Percentiles rank a stretch among this genome's conserved stretches.
Evolutionary conservation across 2,888 invertebrate species (phyloP).

Genomic region (Hydroisotoma schaefferi): DNA sequence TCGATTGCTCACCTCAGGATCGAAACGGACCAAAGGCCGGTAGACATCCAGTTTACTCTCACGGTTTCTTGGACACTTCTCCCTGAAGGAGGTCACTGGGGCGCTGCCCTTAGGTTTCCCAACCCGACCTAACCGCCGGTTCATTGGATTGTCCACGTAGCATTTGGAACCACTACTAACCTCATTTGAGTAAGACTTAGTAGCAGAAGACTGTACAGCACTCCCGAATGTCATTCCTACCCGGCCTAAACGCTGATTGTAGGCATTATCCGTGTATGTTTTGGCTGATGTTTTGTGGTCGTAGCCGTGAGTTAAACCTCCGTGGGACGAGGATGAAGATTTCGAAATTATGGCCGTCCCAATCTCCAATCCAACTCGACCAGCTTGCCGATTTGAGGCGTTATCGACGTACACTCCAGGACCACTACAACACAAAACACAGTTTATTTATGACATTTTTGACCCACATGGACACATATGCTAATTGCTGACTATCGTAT

Average conservation of each 20-base stretch:
- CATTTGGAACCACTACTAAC: neutral
- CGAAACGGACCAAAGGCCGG: conserved; percentile 5
- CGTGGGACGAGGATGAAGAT: conserved; percentile 1
- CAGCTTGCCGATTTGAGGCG: neutral
- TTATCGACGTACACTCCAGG: conserved; percentile 14
- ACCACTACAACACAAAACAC: too few relatives aligned
- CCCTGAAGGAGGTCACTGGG: neutral
- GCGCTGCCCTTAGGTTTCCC: conserved; percentile 6
- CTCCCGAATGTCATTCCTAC: neutral
- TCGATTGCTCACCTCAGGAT: conserved; percentile 13
- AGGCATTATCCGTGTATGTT: conserved; percentile 17
- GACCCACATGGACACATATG: too few relatives aligned
- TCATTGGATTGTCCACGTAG: conserved; percentile 19
- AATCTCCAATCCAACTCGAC: neutral
- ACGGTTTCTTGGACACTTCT: neutral
- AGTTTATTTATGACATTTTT: too few relatives aligned
- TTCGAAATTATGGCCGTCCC: conserved; percentile 6
- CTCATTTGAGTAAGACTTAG: neutral
- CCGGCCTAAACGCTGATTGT: conserved; percentile 5
- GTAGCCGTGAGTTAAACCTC: neutral
- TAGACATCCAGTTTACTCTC: neutral
- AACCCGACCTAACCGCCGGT: conserved; percentile 13
- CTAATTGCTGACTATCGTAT: too few relatives aligned
- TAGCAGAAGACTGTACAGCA: neutral
- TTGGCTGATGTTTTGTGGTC: conserved; percentile 1